These are phyloP conservation scores for Brachyptera putata DNA, from an alignment of 2,888 invertebrate species.

Conservation along the genomic window DNA sequence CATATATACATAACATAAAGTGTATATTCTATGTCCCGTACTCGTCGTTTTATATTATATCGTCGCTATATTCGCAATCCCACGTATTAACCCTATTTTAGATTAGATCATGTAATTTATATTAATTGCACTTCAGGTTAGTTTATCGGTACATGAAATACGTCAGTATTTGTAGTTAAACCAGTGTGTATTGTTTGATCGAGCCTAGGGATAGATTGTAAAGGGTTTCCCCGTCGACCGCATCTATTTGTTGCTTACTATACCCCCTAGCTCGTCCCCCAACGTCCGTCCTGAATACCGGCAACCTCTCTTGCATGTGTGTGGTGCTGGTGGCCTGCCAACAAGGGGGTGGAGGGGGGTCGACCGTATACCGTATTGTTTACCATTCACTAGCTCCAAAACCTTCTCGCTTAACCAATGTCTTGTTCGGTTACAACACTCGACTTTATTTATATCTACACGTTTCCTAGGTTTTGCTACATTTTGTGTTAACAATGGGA, in stretches of 20 bases:
- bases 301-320: too few relatives aligned
- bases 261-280: not conserved
- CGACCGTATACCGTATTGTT: not conserved
- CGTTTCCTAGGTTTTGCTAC: too few relatives aligned
- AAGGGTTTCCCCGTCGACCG: slow-evolving; percentile 5
- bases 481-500: too few relatives aligned
- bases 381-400: not conserved
- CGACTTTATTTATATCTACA: too few relatives aligned
- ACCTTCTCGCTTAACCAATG: too few relatives aligned
- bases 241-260: slow-evolving; percentile 19
- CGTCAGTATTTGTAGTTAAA: slow-evolving; percentile 11
- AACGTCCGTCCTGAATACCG: too few relatives aligned
- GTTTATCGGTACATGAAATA: slow-evolving; percentile 5
- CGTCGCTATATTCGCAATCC: too few relatives aligned
- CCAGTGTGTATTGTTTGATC: slow-evolving; percentile 12
- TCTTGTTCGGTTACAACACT: too few relatives aligned
- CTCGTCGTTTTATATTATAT: too few relatives aligned
- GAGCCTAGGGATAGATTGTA: slow-evolving; percentile 14
- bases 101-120: slow-evolving; percentile 14
- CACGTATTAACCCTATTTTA: too few relatives aligned
- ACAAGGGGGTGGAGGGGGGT: not conserved
- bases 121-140: slow-evolving; percentile 10
- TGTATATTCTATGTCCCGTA: too few relatives aligned
- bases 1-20: too few relatives aligned
- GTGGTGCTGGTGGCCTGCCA: not conserved